Conservation (phyloP, 2,888 invertebrate genomes). For the Dicyrtoma fusca region DNA sequence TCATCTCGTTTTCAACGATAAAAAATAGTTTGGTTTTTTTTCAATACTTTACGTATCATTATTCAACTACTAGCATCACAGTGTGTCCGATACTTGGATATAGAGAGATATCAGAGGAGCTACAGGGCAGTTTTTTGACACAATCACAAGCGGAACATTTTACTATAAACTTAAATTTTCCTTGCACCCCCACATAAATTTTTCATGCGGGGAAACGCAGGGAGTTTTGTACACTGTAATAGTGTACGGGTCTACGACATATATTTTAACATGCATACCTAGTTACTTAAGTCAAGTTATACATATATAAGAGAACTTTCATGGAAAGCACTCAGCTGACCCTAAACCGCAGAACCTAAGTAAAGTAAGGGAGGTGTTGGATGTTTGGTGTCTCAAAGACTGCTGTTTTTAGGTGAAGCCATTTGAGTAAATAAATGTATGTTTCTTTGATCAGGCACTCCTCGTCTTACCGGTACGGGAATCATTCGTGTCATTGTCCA, state of each 20-base stretch:
- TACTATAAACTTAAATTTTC: constrained; percentile 23
- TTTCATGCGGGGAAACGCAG: no score
- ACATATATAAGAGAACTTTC: no score
- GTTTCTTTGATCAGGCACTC: constrained; percentile 72
- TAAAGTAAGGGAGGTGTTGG: background rate
- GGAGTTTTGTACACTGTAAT: no score
- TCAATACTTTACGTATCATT: constrained; percentile 16
- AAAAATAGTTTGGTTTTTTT: constrained; percentile 45
- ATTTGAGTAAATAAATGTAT: constrained; percentile 12
- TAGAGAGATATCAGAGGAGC: background rate
- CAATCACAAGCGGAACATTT: constrained; percentile 15
- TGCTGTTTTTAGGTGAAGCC: constrained; percentile 27
- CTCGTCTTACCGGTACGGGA: constrained; percentile 89
- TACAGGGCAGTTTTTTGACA: background rate
- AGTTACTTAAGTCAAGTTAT: no score
- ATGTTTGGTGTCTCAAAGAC: background rate
- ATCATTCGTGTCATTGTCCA: constrained; percentile 86
- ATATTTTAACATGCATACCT: no score
- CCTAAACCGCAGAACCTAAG: background rate
- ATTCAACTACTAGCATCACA: constrained; percentile 3
- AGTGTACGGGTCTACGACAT: no score
- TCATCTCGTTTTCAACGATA: constrained; percentile 54
- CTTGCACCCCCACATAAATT: constrained; percentile 25
- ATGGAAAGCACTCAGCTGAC: constrained; percentile 11
- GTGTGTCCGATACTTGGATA: background rate